Evolutionary conservation across 1,140 invertebrate genomes (phyloP).

Genomic region (Euwallacea similis): DNA sequence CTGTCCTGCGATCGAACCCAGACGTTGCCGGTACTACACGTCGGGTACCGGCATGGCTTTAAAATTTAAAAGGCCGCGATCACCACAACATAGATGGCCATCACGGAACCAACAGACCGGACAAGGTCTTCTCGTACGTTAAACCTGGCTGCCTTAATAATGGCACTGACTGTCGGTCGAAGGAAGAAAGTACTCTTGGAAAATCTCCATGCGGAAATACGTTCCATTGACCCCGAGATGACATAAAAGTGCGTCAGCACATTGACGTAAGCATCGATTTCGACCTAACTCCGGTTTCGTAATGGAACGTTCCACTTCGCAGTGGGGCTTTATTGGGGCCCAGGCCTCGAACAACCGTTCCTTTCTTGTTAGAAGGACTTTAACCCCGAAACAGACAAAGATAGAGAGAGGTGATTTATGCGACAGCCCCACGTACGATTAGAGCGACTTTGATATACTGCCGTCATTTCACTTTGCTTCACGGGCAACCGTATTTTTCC

Average conservation of each 20-base stretch:
- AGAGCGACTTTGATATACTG: constrained; percentile 20
- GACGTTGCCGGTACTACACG: not conserved
- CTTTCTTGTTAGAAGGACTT: constrained; percentile 26
- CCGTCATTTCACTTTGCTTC: constrained; percentile 2
- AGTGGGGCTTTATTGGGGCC: constrained; percentile 19
- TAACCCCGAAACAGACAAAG: constrained; percentile 12
- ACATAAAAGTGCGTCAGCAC: no score
- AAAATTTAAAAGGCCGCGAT: constrained; percentile 15
- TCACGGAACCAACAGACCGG: constrained; percentile 19
- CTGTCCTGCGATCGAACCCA: not conserved
- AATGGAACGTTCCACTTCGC: constrained; percentile 18
- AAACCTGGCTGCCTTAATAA: constrained; percentile 3
- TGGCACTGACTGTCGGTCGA: not conserved
- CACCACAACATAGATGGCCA: not conserved
- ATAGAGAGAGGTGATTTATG: constrained; percentile 13
- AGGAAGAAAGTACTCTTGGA: not conserved
- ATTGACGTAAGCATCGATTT: not conserved
- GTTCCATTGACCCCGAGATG: no score
- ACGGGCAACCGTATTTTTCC: constrained; percentile 7
- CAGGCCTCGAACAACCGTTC: constrained; percentile 16
- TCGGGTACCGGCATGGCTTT: not conserved
- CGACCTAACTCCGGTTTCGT: constrained; percentile 9
- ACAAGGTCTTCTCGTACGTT: constrained; percentile 17
- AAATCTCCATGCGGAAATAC: no score
- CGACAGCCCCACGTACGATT: constrained; percentile 20